Percentiles rank a stretch among this genome's conserved stretches.
phyloP scores from a whole-genome alignment of 2,797 vertebrate species.

The Spatula clypeata region DNA sequence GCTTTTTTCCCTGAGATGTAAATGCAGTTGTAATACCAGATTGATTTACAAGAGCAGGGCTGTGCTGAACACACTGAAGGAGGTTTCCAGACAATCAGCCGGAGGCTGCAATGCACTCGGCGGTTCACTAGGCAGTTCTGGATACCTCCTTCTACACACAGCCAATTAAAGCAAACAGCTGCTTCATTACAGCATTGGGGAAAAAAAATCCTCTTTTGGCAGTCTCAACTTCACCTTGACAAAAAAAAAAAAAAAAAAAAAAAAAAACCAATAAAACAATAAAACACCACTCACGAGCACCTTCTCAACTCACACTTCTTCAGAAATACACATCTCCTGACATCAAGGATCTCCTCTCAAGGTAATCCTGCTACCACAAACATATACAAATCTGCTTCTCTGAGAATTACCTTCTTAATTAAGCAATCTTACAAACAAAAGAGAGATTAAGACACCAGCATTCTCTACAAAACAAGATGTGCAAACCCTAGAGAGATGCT shows the following conservation, averaged over 20 bases:
- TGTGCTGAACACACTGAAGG: background rate
- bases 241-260: background rate
- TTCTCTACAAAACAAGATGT: background rate
- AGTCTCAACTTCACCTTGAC: background rate
- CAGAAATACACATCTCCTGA: background rate
- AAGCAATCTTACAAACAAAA: background rate
- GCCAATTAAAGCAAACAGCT: background rate
- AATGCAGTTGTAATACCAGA: background rate
- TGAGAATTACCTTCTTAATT: background rate
- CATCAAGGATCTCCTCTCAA: background rate
- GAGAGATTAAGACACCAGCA: background rate
- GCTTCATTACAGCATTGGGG: constrained; percentile 8
- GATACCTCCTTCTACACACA: background rate
- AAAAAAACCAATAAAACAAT: no score
- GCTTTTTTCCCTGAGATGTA: background rate
- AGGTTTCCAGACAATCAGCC: background rate
- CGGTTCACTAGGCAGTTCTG: background rate
- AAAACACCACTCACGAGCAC: background rate
- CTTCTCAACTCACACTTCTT: background rate
- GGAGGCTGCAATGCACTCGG: background rate
- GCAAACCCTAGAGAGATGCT: background rate
- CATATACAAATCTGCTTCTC: background rate
- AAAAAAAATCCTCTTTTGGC: background rate
- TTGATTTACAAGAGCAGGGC: background rate
- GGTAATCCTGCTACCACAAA: background rate